Evolutionary conservation across 2,113 vertebrate species (phyloP).

Genomic region (Dermatemys mawii): DNA sequence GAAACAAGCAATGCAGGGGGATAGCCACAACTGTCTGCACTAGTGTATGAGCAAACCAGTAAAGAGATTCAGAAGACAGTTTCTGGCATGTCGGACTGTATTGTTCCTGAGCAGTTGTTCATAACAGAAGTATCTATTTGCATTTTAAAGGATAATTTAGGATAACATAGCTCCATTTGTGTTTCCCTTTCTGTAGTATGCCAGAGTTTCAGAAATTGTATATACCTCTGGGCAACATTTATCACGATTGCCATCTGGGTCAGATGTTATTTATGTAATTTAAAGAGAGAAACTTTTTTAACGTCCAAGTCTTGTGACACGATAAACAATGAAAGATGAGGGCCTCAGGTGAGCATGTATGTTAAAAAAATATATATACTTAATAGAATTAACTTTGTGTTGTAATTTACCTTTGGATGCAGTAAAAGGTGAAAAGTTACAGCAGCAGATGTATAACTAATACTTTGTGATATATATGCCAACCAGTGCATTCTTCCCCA

Average conservation of each 20-base stretch:
- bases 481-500: neutral
- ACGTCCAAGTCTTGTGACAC: neutral
- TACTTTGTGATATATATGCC: neutral
- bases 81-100: fast-evolving
- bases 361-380: neutral
- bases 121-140: neutral
- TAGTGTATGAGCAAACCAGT: fast-evolving
- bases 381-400: neutral
- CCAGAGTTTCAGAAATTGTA: neutral
- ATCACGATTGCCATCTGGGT: neutral
- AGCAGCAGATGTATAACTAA: neutral
- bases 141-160: neutral
- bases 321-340: neutral
- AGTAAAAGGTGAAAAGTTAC: neutral
- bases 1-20: neutral
- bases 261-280: neutral
- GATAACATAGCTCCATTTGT: neutral
- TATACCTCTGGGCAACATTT: neutral
- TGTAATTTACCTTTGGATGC: neutral
- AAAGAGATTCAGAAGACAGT: neutral
- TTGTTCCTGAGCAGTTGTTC: neutral
- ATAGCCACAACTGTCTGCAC: neutral
- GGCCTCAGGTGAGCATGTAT: neutral
- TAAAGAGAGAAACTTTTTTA: neutral
- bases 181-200: neutral